Evolutionary conservation across 2,888 invertebrate species (phyloP).

Genomic region (Dromius quadrimaculatus): DNA sequence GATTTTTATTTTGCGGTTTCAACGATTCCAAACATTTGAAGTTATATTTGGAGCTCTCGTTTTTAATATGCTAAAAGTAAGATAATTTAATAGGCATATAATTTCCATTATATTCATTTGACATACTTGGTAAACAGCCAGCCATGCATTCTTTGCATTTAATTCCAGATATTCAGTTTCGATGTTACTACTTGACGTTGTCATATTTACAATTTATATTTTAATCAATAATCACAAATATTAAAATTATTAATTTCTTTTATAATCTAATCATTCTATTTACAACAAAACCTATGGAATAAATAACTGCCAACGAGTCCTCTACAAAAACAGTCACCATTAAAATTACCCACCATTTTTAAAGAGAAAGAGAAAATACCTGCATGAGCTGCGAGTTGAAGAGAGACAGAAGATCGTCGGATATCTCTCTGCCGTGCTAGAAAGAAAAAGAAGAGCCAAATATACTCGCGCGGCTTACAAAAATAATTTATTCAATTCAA

Average conservation of each 20-base stretch:
- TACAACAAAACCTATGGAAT: slow-evolving; percentile 49
- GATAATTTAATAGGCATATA: slow-evolving; percentile 24
- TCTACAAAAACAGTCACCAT: slow-evolving; percentile 51
- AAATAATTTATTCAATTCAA: no score
- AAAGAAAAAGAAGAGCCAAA: slow-evolving; percentile 16
- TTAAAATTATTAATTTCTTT: slow-evolving; percentile 42
- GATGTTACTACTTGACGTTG: slow-evolving; percentile 67
- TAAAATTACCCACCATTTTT: slow-evolving; percentile 52
- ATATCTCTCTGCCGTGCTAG: slow-evolving; percentile 12
- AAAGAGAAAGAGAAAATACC: slow-evolving; percentile 45
- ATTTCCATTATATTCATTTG: slow-evolving; percentile 23
- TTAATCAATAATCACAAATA: slow-evolving; percentile 43
- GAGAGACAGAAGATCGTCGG: slow-evolving; percentile 16
- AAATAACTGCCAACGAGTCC: slow-evolving; percentile 52
- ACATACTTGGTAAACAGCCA: slow-evolving; percentile 77
- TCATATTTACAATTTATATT: slow-evolving; percentile 49
- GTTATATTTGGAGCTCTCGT: slow-evolving; percentile 75
- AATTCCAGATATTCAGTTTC: slow-evolving; percentile 82
- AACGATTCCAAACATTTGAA: slow-evolving; percentile 79
- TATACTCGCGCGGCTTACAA: not conserved
- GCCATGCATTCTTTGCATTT: slow-evolving; percentile 78
- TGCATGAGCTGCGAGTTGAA: slow-evolving; percentile 12
- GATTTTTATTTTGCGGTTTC: slow-evolving; percentile 80
- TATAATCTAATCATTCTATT: slow-evolving; percentile 46
- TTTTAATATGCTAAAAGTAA: slow-evolving; percentile 77